These are phyloP conservation scores for Butorides virescens DNA, from an alignment of 2,113 vertebrate species.

Conservation along the genomic window DNA sequence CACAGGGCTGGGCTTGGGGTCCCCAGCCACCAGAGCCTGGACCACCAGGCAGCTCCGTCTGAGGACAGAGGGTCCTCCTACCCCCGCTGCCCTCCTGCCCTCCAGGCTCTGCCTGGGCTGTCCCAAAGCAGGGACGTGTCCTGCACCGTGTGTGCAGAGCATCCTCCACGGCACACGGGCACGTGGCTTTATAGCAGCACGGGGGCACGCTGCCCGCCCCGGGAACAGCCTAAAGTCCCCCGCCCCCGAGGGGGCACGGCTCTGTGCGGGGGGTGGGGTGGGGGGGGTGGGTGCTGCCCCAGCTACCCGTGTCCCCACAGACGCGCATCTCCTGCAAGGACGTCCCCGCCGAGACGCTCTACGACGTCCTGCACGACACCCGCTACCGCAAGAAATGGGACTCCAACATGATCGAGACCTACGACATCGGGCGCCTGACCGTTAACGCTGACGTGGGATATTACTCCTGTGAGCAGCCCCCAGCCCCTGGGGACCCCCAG, in stretches of 20 bases:
- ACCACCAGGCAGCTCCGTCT: accelerated
- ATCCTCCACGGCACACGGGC: accelerated
- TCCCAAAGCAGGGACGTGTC: background rate
- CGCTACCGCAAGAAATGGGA: constrained; percentile 90
- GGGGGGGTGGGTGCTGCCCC: background rate
- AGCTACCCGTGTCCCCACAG: constrained; percentile 6
- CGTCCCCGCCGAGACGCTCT: constrained; percentile 82
- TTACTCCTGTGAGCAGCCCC: constrained; percentile 84
- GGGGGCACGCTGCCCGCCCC: accelerated
- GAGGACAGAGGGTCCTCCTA: background rate
- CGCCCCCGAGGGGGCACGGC: accelerated
- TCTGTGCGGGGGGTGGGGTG: accelerated
- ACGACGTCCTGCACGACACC: constrained; percentile 89
- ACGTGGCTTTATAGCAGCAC: background rate
- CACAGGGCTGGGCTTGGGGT: background rate
- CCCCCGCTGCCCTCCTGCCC: background rate
- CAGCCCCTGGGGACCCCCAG: background rate
- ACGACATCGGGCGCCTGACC: constrained; percentile 86
- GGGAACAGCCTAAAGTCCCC: background rate
- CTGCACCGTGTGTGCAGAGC: background rate
- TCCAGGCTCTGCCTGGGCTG: background rate
- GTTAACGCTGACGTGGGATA: constrained; percentile 90
- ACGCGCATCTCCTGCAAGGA: constrained; percentile 88
- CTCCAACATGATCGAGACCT: constrained; percentile 89
- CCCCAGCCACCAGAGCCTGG: background rate